These are phyloP conservation scores for Lycaena phlaeas DNA, from an alignment of 2,888 invertebrate species.

Conservation along the genomic window DNA sequence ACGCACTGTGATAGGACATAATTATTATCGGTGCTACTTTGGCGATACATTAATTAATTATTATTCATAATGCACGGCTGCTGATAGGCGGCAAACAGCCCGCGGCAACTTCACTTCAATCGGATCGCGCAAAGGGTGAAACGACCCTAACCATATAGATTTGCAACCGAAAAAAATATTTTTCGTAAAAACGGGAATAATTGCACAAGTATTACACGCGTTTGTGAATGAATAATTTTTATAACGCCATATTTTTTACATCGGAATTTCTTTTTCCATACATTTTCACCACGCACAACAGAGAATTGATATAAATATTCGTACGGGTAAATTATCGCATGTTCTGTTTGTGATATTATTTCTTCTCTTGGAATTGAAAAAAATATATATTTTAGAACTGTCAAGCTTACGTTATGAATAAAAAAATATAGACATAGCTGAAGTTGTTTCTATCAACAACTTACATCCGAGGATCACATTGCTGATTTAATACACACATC, in stretches of 20 bases:
- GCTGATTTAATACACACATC: no score
- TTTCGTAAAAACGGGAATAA: neutral
- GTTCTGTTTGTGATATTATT: no score
- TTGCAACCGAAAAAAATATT: slow-evolving; percentile 9
- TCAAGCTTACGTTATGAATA: no score
- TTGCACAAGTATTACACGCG: neutral
- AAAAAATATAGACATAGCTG: no score
- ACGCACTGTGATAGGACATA: slow-evolving; percentile 21
- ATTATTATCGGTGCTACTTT: slow-evolving; percentile 20
- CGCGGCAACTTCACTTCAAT: slow-evolving; percentile 17
- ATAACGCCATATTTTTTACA: neutral
- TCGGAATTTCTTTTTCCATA: neutral
- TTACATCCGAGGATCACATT: no score
- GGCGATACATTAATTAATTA: slow-evolving; percentile 25
- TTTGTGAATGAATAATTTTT: slow-evolving; percentile 2
- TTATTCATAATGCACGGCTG: slow-evolving; percentile 33
- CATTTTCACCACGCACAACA: neutral
- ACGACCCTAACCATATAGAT: slow-evolving; percentile 14
- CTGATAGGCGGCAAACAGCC: slow-evolving; percentile 29
- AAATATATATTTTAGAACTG: no score
- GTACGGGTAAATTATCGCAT: no score
- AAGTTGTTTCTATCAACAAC: no score
- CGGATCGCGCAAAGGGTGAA: slow-evolving; percentile 18
- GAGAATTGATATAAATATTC: neutral
- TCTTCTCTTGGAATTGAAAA: no score